Evolutionary conservation across 2,113 vertebrate species (phyloP).

Genomic region (Arvicanthis niloticus): DNA sequence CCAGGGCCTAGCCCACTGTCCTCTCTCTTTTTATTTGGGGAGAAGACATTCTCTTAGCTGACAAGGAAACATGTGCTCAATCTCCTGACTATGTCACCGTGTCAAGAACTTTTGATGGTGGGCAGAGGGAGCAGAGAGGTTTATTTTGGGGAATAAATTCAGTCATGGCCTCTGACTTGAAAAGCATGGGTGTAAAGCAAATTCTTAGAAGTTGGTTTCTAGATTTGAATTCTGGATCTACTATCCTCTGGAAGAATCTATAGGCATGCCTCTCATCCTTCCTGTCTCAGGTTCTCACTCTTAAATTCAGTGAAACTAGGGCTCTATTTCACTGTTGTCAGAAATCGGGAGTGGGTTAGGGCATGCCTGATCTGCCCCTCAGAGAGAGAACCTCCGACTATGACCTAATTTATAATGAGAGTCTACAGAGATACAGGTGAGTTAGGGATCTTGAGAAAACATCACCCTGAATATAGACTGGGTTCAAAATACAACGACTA

Average conservation of each 20-base stretch:
- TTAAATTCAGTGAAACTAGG: not conserved
- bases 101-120: not conserved
- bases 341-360: not conserved
- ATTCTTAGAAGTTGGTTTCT: not conserved
- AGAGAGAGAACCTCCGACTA: not conserved
- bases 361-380: not conserved
- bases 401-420: not conserved
- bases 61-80: not conserved
- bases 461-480: not conserved
- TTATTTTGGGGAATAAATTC: not conserved
- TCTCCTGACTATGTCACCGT: not conserved
- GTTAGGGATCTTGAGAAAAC: not conserved
- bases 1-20: not conserved
- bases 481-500: not conserved
- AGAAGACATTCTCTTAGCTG: not conserved
- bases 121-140: not conserved
- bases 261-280: not conserved
- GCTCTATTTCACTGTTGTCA: not conserved
- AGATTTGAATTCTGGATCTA: not conserved
- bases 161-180: not conserved
- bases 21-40: not conserved
- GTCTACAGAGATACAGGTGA: not conserved
- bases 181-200: not conserved
- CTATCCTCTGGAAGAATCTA: accelerated
- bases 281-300: not conserved